A percentile compares a stretch with the other conserved stretches of the same genome.
Evolutionary conservation across 1,140 invertebrate species (phyloP).

Genomic region (Leguminivora glycinivorella): DNA sequence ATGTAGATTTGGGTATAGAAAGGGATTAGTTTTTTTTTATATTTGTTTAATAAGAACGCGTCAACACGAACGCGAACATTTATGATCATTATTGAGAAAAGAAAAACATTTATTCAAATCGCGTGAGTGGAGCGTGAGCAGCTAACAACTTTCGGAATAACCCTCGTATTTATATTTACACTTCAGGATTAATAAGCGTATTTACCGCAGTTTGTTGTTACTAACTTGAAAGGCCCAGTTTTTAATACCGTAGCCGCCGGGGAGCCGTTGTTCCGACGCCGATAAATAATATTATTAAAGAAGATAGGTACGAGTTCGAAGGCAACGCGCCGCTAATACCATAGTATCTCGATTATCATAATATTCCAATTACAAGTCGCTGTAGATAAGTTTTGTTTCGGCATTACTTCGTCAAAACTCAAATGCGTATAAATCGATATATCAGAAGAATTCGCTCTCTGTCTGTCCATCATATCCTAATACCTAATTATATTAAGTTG

Average conservation of each 20-base stretch:
- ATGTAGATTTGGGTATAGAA: no score
- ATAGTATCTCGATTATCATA: slow-evolving; percentile 1
- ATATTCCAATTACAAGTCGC: neutral
- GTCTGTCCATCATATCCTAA: no score
- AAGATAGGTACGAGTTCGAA: neutral
- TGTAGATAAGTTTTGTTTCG: neutral
- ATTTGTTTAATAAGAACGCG: no score
- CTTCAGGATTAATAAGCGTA: neutral
- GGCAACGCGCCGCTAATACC: neutral
- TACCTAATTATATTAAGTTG: no score
- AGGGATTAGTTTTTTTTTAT: no score
- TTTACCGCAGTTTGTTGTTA: neutral
- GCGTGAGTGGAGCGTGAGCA: no score
- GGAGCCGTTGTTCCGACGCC: neutral
- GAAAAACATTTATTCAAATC: no score
- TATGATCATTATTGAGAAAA: no score
- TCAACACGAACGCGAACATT: no score
- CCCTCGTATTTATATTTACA: neutral
- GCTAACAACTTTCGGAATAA: neutral
- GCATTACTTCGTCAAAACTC: neutral
- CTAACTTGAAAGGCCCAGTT: neutral
- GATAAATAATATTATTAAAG: neutral
- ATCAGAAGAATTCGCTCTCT: neutral
- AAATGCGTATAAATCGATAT: neutral
- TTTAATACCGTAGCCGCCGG: neutral